Base-by-base conservation (phyloP, 2,888 invertebrate species). In the Amphipoea oculea region DNA sequence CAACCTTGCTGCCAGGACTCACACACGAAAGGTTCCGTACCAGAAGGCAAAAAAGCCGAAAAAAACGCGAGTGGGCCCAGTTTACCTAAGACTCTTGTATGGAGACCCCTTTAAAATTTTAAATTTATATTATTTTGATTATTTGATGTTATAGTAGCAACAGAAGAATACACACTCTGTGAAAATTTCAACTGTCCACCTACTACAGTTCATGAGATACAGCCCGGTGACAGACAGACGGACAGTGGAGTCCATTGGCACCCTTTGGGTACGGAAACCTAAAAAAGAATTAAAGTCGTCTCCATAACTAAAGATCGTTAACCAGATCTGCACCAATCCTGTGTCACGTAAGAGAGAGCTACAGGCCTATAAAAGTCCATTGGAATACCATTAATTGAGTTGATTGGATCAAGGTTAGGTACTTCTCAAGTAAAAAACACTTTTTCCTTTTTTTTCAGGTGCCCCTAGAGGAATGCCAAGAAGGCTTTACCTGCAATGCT, bases 401-500 rank as follows among this genome's bases (percentile, higher is more conserved):
- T 6, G 4, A 2, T 6, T 17, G 2, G 2, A 11, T 7, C 1
- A 40, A 1, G 1, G 11, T 29, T 36, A 60, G 4, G 57, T 60
- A 17, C 2, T 14, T 6, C 6, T 11, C 4, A 5, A 65, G n/a
- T 3, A 48, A 9, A 17, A 36, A 4, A 36, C 0, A 65, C 20
- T 9, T 20, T 7, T 20, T n/a, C 57, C 5, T 29, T 66, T 12
- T 23, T 23, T 83, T 88, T 4, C 88, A 97, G 97, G 93, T 97
- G 0, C 96, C 96, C 3, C 90, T 96, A 6, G 92, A 95, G 81
- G 88, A 92, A 29, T 97, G 97, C 72, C 63, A 87, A 0, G 92
- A 92, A 3, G 94, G 92, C 0, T 87, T 90, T 73, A 95, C 95
- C 2, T 97, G 96, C 91, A 96, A 96, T 75, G 95, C 95, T 12